Evolutionary conservation across 2,888 invertebrate species (phyloP), one percentile per base, ranked within the genome.

Genomic region (Apotomis capreana): DNA sequence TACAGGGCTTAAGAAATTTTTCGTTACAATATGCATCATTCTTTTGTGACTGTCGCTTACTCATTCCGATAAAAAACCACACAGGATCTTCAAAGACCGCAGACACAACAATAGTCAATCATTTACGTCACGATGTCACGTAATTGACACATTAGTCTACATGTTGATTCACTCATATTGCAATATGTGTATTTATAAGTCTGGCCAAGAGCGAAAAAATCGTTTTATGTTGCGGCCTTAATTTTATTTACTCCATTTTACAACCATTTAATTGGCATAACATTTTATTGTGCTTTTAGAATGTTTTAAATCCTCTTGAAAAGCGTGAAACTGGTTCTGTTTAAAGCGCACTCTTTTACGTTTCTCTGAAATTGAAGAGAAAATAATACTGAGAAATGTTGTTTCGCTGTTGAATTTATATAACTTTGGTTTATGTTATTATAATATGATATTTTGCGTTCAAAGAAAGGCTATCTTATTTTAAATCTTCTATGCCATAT

Each of bases 181-280:
- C 40, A 40, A 46, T 63, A 52, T 54, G 55, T 64, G 44, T 44
- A 54, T 55, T 44, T 55, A 26, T 44, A 64, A 64, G 13, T 26
- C 26, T 54, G 40, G 52, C 37, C 26, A 26, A 26, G 26, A 51
- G 44, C 54, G 64, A 54, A 40, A 64, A 64, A 64, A 64, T 64
- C 26, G 44, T 64, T 64, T 64, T 64, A 64, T 64, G 8, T 26
- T 26, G 26, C 26, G 26, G 15, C 64, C 6, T 15, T 15, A 13
- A 54, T 37, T 26, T 55, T 55, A 44, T 55, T 15, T 44, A 64
- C 40, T 55, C 12, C 64, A n/a, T 12, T 64, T 64, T 64, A 64
- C 54, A 26, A 64, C 8, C 64, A 44, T 44, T 64, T 55, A 44
- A 64, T 15, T 57, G 57, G 58, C 40, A 36, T 58, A 26, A 13